A percentile compares a stretch with the other conserved stretches of the same genome.
phyloP scores from a whole-genome alignment of 2,888 invertebrate species.

The Leuctra nigra region DNA sequence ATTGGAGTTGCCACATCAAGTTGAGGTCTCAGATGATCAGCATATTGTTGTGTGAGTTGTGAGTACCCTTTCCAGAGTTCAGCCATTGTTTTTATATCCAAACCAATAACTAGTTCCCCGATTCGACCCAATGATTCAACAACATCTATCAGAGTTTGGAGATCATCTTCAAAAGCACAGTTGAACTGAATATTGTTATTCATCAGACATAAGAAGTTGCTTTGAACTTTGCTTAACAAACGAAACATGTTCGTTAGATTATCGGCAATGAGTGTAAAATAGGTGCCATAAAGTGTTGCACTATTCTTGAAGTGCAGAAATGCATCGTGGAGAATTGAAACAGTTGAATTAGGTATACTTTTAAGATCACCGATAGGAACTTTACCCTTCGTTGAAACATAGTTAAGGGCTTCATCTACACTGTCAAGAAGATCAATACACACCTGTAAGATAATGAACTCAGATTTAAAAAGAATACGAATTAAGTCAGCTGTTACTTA shows the following conservation, averaged over 20 bases:
- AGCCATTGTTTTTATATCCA: slow-evolving; percentile 49
- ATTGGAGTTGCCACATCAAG: slow-evolving; percentile 23
- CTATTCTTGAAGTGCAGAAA: slow-evolving; percentile 48
- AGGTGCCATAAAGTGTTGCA: slow-evolving; percentile 41
- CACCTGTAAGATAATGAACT: too few species aligned
- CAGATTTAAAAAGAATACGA: too few species aligned
- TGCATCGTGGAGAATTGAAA: slow-evolving; percentile 40
- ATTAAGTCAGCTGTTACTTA: too few species aligned
- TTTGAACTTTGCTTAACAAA: slow-evolving; percentile 43
- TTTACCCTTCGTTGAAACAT: slow-evolving; percentile 10
- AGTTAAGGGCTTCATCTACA: slow-evolving; percentile 1
- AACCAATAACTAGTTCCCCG: slow-evolving; percentile 43
- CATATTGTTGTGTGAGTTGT: slow-evolving; percentile 45
- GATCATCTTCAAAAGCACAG: slow-evolving; percentile 38
- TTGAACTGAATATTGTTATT: slow-evolving; percentile 44
- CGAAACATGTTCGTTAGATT: slow-evolving; percentile 43
- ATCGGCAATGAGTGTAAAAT: slow-evolving; percentile 38
- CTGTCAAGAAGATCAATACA: slow-evolving; percentile 20
- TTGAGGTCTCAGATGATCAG: slow-evolving; percentile 34
- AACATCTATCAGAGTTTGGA: slow-evolving; percentile 42
- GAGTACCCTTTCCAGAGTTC: slow-evolving; percentile 50
- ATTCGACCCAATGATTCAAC: slow-evolving; percentile 44
- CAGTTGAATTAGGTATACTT: slow-evolving; percentile 34
- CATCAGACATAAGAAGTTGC: slow-evolving; percentile 41
- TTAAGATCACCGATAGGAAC: slow-evolving; percentile 3